A percentile compares a stretch with the other conserved stretches of the same genome.
phyloP scores from a whole-genome alignment of 1,140 invertebrate genomes.

The Aphidius ervi region DNA sequence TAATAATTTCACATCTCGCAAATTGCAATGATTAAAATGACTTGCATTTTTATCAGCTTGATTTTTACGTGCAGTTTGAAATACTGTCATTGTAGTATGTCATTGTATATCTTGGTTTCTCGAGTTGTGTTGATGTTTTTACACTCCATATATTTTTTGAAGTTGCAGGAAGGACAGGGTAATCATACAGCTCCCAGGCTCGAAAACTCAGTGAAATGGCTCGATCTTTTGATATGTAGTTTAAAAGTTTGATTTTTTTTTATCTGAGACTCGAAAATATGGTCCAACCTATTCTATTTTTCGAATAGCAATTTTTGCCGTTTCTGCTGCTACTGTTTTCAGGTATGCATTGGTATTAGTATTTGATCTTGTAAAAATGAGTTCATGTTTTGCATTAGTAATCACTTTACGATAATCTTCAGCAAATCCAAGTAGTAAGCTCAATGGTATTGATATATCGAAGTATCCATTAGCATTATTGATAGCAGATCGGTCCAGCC shows the following conservation, averaged over 20 bases:
- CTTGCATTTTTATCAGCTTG: conserved; percentile 8
- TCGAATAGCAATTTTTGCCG: conserved; percentile 24
- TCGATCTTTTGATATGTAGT: conserved; percentile 28
- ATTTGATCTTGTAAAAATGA: too few relatives aligned
- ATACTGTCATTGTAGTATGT: conserved; percentile 23
- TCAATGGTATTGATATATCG: too few relatives aligned
- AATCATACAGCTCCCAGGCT: conserved; percentile 42
- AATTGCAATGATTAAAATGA: conserved; percentile 29
- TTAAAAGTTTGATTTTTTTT: conserved; percentile 27
- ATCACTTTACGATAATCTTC: too few relatives aligned
- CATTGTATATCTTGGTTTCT: conserved; percentile 28
- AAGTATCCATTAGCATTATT: too few relatives aligned
- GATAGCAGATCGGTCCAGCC: conserved; percentile 19
- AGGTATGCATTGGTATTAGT: neutral
- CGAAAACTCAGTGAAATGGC: conserved; percentile 36
- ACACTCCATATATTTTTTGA: conserved; percentile 31
- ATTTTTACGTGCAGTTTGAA: conserved; percentile 24
- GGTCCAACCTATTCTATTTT: conserved; percentile 29
- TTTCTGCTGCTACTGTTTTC: conserved; percentile 1
- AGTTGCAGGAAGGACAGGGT: conserved; percentile 34
- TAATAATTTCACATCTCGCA: conserved; percentile 32
- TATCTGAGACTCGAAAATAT: conserved; percentile 29
- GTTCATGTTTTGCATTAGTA: too few relatives aligned
- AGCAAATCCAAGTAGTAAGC: too few relatives aligned
- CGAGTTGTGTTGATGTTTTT: too few relatives aligned